These are phyloP conservation scores for Nematolebias whitei DNA, from an alignment of 2,113 vertebrate species.

Conservation along the genomic window DNA sequence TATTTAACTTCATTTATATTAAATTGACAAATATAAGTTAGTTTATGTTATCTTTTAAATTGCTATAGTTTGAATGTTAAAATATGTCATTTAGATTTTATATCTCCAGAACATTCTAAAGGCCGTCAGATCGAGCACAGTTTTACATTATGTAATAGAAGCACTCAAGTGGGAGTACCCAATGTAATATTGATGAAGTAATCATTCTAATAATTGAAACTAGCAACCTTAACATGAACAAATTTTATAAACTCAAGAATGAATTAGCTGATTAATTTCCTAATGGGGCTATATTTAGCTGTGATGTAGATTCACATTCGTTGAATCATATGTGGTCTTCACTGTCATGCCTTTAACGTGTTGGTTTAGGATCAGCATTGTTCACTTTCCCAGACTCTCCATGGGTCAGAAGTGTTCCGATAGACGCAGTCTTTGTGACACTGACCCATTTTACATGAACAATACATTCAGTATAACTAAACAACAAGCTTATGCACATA, in stretches of 20 bases:
- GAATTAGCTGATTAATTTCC: neutral
- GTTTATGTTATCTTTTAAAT: neutral
- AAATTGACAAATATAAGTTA: neutral
- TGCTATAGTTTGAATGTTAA: neutral
- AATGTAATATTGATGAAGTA: neutral
- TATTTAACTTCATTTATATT: neutral
- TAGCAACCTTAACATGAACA: neutral
- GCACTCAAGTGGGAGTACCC: neutral
- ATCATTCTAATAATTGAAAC: too few relatives aligned
- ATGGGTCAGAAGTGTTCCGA: constrained; percentile 24
- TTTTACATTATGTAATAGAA: neutral
- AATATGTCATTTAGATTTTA: neutral
- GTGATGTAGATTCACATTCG: neutral
- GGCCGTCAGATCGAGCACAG: neutral
- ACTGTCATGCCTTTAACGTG: constrained; percentile 14
- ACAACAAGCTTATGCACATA: constrained; percentile 7
- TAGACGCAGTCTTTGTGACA: constrained; percentile 57
- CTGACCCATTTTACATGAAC: constrained; percentile 61
- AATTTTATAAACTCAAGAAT: neutral
- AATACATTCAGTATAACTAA: constrained; percentile 52
- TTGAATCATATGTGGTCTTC: constrained; percentile 2
- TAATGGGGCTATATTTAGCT: neutral
- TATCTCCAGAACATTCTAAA: constrained; percentile 5
- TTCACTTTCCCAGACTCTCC: constrained; percentile 15
- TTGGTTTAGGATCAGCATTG: constrained; percentile 25